Evolutionary conservation across 1,140 invertebrate genomes (phyloP).

Genomic region (Venturia canescens): DNA sequence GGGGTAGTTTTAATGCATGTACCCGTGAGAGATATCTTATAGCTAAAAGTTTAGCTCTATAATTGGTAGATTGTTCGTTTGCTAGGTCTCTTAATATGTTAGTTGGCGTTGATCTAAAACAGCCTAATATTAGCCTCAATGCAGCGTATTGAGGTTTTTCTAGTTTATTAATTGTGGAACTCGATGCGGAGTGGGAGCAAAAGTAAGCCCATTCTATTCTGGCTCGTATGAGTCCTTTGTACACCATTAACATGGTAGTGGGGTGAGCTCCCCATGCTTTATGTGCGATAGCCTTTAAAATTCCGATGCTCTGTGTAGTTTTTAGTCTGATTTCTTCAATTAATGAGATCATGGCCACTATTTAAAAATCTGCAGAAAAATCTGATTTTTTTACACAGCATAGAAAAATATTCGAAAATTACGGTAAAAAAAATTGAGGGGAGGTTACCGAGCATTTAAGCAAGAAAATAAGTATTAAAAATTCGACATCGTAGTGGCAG

Average conservation of each 20-base stretch:
- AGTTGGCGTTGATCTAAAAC: not conserved
- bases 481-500: too few relatives aligned
- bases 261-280: slow-evolving; percentile 52
- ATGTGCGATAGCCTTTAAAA: slow-evolving; percentile 38
- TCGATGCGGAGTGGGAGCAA: not conserved
- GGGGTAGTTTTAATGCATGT: not conserved
- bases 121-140: slow-evolving; percentile 16
- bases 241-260: slow-evolving; percentile 34
- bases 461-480: too few relatives aligned
- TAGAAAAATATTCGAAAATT: too few relatives aligned
- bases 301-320: slow-evolving; percentile 8
- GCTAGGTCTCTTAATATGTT: slow-evolving; percentile 13
- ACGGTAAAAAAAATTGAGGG: too few relatives aligned
- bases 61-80: not conserved
- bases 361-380: too few relatives aligned
- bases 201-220: slow-evolving; percentile 50
- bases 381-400: too few relatives aligned
- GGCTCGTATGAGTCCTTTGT: slow-evolving; percentile 51
- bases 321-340: slow-evolving; percentile 42
- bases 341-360: too few relatives aligned
- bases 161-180: not conserved
- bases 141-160: slow-evolving; percentile 40
- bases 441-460: too few relatives aligned
- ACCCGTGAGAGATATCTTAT: not conserved
- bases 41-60: not conserved